Conservation (phyloP, 2,888 invertebrate species). For the Lepidonotus clava region DNA sequence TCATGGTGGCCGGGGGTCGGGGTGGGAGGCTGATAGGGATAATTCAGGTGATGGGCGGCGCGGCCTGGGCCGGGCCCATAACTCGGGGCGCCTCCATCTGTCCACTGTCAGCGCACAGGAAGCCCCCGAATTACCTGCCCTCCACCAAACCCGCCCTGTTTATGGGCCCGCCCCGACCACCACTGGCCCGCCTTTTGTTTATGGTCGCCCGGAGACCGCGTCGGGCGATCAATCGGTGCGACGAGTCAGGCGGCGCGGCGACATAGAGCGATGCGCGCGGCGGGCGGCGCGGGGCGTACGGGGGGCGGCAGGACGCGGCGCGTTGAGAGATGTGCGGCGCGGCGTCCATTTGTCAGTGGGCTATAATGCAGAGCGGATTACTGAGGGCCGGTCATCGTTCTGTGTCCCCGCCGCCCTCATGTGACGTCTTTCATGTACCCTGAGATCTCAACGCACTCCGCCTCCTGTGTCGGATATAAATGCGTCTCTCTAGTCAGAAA, state of each 20-base stretch:
- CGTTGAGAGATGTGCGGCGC: background rate
- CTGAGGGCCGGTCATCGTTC: too few relatives aligned
- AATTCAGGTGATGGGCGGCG: background rate
- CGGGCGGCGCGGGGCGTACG: background rate
- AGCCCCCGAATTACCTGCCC: constrained; percentile 12
- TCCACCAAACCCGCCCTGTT: background rate
- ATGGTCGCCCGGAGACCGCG: background rate
- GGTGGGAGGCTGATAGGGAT: background rate
- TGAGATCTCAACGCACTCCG: too few relatives aligned
- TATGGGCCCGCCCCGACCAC: background rate
- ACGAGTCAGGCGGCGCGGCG: background rate
- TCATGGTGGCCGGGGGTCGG: background rate
- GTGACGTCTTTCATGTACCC: too few relatives aligned
- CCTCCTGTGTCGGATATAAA: too few relatives aligned
- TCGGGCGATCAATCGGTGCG: background rate
- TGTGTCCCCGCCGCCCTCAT: too few relatives aligned
- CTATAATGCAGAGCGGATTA: background rate
- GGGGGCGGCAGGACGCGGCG: background rate
- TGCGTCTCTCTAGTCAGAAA: too few relatives aligned
- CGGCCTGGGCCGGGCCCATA: background rate
- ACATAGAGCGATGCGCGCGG: background rate
- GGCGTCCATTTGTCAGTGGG: background rate
- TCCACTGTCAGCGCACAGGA: background rate
- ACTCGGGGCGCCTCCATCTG: constrained; percentile 19
- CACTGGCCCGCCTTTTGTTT: constrained; percentile 5